Percentiles rank a stretch among this genome's conserved stretches.
Evolutionary conservation across 2,113 vertebrate genomes (phyloP).

Genomic region (Dissostichus mawsoni): DNA sequence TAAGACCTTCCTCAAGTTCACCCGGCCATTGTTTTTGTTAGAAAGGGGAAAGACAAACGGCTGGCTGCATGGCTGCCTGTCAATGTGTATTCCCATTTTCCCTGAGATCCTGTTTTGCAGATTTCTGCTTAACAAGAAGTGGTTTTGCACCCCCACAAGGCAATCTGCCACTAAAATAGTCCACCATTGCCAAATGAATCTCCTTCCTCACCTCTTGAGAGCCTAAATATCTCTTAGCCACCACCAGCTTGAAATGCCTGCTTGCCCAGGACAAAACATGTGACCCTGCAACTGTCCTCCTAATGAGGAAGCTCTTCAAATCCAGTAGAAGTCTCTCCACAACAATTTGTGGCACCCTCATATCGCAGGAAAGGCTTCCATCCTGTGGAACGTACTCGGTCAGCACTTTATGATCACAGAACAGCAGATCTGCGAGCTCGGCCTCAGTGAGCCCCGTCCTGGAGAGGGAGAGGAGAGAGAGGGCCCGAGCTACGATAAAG

Average conservation of each 20-base stretch:
- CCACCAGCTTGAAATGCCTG: conserved; percentile 81
- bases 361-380: conserved; percentile 10
- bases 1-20: conserved; percentile 79
- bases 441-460: conserved; percentile 80
- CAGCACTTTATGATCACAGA: conserved; percentile 68
- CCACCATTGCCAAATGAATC: conserved; percentile 74
- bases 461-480: conserved; percentile 81
- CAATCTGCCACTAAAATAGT: conserved; percentile 81
- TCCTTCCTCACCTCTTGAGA: conserved; percentile 44
- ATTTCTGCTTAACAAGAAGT: conserved; percentile 27
- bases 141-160: conserved; percentile 69
- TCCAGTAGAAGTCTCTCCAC: conserved; percentile 82
- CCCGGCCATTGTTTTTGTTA: neutral
- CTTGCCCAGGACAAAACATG: conserved; percentile 81
- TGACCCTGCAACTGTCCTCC: conserved; percentile 61
- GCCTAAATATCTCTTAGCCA: conserved; percentile 76
- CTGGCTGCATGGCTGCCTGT: conserved; percentile 74
- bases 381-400: conserved; percentile 30
- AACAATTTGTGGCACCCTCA: conserved; percentile 74
- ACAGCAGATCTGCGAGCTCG: conserved; percentile 84
- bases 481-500: conserved; percentile 61
- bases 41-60: conserved; percentile 71
- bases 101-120: neutral
- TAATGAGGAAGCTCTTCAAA: conserved; percentile 77
- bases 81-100: conserved; percentile 43